These are phyloP conservation scores for Syngnathus rostellatus DNA, from an alignment of 2,797 vertebrate species.

Conservation along the genomic window DNA sequence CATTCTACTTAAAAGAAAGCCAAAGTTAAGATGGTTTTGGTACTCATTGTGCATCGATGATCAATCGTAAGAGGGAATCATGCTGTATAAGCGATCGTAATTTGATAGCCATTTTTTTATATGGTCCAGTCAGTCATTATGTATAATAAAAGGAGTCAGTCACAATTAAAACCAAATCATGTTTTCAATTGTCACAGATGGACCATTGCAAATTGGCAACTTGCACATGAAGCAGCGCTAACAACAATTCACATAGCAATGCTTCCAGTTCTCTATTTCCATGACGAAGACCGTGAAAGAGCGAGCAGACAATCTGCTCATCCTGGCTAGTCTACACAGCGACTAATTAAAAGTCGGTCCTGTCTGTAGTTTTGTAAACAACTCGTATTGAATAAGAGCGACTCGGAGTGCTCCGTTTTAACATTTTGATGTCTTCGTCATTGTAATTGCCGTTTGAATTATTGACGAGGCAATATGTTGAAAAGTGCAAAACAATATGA, in stretches of 20 bases:
- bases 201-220: conserved; percentile 16
- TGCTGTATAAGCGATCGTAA: neutral
- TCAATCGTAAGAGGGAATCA: neutral
- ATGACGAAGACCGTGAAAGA: conserved; percentile 48
- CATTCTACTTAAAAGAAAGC: conserved; percentile 39
- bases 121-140: neutral
- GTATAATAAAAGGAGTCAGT: neutral
- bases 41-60: too few species aligned
- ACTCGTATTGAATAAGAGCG: conserved; percentile 45
- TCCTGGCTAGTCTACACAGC: conserved; percentile 57
- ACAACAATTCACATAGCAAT: conserved; percentile 15
- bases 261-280: conserved; percentile 49
- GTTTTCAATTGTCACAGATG: conserved; percentile 14
- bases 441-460: conserved; percentile 59
- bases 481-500: conserved; percentile 58
- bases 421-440: conserved; percentile 68
- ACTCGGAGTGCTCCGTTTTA: conserved; percentile 47
- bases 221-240: conserved; percentile 25
- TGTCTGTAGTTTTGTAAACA: conserved; percentile 46
- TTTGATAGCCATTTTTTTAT: neutral
- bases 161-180: conserved; percentile 3
- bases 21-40: conserved; percentile 14
- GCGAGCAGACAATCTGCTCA: conserved; percentile 56
- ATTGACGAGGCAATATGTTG: conserved; percentile 57
- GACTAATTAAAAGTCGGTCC: conserved; percentile 68